Conservation (phyloP, 2,797 vertebrate genomes). For the Micropoecilia bifurca region DNA sequence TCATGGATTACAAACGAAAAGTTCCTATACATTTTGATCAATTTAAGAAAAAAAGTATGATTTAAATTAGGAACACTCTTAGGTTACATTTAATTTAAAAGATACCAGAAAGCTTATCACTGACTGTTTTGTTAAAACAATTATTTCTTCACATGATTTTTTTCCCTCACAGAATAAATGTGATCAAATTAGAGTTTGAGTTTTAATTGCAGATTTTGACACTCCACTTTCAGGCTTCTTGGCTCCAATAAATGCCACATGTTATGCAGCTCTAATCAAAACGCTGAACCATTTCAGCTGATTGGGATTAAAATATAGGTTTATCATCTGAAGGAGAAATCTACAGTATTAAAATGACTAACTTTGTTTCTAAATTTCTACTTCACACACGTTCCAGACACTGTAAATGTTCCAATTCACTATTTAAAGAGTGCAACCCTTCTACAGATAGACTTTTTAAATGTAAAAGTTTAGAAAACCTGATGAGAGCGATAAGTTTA, state of each 20-base stretch:
- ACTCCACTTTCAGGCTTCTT: neutral
- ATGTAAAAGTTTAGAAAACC: neutral
- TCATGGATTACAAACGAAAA: too few species aligned
- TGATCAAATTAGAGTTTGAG: neutral
- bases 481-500: too few species aligned
- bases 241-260: neutral
- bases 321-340: neutral
- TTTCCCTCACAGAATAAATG: neutral
- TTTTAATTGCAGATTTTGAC: neutral
- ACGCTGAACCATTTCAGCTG: neutral
- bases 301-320: neutral
- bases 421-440: neutral
- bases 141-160: neutral
- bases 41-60: neutral
- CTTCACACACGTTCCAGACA: neutral
- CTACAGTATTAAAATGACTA: neutral
- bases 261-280: neutral
- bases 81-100: neutral
- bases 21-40: too few species aligned
- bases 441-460: neutral
- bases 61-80: neutral
- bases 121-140: neutral
- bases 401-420: neutral
- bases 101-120: too few species aligned
- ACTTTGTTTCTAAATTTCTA: neutral